Evolutionary conservation across 2,797 vertebrate genomes (phyloP).

Genomic region (Valencia hispanica): DNA sequence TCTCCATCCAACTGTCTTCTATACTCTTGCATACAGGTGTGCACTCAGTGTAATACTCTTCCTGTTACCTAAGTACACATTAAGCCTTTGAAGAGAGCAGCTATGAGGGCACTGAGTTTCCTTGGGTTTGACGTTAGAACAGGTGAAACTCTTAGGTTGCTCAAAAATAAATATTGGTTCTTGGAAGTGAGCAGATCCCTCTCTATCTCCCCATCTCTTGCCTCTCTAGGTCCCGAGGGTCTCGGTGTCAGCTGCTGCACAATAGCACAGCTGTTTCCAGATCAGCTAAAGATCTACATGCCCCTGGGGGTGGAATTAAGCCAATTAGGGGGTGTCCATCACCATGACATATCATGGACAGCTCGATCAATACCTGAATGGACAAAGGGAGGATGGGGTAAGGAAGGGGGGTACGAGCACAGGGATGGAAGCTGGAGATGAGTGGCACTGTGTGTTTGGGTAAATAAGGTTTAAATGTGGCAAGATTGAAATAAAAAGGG

Average conservation of each 20-base stretch:
- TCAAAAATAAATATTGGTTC: not conserved
- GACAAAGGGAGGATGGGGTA: conserved; percentile 26
- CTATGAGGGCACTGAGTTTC: not conserved
- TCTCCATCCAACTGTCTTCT: conserved; percentile 21
- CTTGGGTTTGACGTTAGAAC: not conserved
- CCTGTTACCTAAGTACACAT: not conserved
- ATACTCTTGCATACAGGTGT: not conserved
- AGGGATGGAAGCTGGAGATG: not conserved
- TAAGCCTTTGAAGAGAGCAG: not conserved
- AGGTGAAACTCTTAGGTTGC: not conserved
- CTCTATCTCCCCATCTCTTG: conserved; percentile 19
- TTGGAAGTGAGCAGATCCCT: not conserved
- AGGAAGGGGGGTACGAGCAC: conserved; percentile 10
- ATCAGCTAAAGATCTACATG: conserved; percentile 57
- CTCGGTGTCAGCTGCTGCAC: conserved; percentile 70
- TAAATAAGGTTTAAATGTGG: conserved; percentile 9
- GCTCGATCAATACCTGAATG: conserved; percentile 65
- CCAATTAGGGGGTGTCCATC: conserved; percentile 79
- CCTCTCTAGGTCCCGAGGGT: conserved; percentile 44
- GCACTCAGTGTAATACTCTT: not conserved
- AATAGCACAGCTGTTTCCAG: conserved; percentile 79
- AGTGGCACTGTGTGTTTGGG: not conserved
- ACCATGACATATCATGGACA: conserved; percentile 61
- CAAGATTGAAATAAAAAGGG: conserved; percentile 18
- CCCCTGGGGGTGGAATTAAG: conserved; percentile 67